phyloP scores from a whole-genome alignment of 2,888 invertebrate species.

The Ecliptopera silaceata region DNA sequence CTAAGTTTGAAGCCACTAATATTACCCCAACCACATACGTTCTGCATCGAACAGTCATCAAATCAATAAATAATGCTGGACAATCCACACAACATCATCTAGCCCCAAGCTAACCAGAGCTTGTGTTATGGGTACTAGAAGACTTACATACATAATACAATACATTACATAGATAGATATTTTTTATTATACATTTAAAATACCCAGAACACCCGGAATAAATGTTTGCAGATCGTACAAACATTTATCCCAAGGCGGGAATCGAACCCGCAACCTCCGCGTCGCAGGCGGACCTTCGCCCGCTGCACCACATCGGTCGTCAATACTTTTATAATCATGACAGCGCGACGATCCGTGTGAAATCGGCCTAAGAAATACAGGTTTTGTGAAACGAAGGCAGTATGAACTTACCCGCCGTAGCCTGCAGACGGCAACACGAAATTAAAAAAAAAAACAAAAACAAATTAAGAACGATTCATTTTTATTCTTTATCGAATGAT shows the following conservation, averaged over 20 bases:
- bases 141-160: no score
- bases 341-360: constrained; percentile 51
- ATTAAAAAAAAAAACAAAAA: constrained; percentile 38
- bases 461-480: constrained; percentile 36
- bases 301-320: constrained; percentile 39
- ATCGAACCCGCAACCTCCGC: no score
- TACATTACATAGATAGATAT: no score
- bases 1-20: constrained; percentile 41
- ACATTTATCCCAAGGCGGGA: no score
- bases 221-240: no score
- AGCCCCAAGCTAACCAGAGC: no score
- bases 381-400: constrained; percentile 69
- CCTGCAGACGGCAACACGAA: constrained; percentile 43
- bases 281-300: no score
- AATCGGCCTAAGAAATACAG: constrained; percentile 55
- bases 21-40: constrained; percentile 64
- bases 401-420: constrained; percentile 49
- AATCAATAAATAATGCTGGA: no score
- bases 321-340: constrained; percentile 48
- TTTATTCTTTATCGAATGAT: constrained; percentile 26
- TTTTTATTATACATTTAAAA: no score
- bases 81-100: no score
- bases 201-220: no score
- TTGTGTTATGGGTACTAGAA: no score
- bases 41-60: constrained; percentile 48